Percentiles rank a stretch among this genome's conserved stretches.
These are phyloP conservation scores for Parnassius apollo DNA, from an alignment of 2,888 invertebrate species.

Conservation along the genomic window DNA sequence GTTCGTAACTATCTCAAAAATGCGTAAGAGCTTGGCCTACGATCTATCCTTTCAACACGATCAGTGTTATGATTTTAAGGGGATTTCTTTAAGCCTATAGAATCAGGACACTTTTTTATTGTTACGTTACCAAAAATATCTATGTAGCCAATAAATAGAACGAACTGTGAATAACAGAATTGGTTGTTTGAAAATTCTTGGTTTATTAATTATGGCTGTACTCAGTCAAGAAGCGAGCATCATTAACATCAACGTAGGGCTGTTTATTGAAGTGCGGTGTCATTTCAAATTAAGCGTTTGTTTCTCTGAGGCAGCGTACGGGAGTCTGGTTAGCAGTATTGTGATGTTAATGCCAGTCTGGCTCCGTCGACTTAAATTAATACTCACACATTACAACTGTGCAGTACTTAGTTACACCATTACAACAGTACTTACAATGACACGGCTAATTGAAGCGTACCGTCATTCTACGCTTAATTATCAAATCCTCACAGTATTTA, in stretches of 20 bases:
- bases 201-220: too few species aligned
- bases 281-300: conserved; percentile 50
- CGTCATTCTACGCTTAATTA: conserved; percentile 42
- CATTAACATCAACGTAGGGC: conserved; percentile 3
- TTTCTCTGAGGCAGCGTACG: conserved; percentile 37
- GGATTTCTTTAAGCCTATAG: too few species aligned
- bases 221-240: not conserved
- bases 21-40: too few species aligned
- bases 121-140: too few species aligned
- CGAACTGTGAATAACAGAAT: too few species aligned
- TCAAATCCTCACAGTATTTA: conserved; percentile 34
- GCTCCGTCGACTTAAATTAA: conserved; percentile 40
- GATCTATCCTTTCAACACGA: too few species aligned
- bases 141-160: too few species aligned
- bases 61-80: too few species aligned
- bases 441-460: conserved; percentile 40
- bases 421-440: conserved; percentile 28
- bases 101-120: too few species aligned
- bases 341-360: conserved; percentile 57
- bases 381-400: conserved; percentile 25
- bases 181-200: too few species aligned
- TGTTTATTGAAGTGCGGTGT: conserved; percentile 12
- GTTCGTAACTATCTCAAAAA: too few species aligned
- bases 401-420: too few species aligned
- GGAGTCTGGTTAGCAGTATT: conserved; percentile 53